These are phyloP conservation scores for Ricordea florida DNA, from an alignment of 92 coral and sea anemone genomes.

Conservation along the genomic window DNA sequence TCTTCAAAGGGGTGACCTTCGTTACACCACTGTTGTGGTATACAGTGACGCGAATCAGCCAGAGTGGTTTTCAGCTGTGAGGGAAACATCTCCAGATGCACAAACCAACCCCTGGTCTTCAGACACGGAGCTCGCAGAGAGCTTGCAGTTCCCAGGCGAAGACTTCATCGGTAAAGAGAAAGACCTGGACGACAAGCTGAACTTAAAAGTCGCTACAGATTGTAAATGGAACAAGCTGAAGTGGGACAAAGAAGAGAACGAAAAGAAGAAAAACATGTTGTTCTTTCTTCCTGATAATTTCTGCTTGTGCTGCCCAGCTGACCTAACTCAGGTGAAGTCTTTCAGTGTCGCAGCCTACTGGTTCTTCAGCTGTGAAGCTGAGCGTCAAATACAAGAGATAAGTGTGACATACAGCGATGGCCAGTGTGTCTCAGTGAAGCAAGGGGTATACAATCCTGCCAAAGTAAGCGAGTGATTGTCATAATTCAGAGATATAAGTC, in stretches of 20 bases:
- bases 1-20: background rate
- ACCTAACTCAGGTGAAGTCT: background rate
- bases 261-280: background rate
- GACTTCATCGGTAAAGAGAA: slow-evolving; percentile 2
- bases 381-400: background rate
- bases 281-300: slow-evolving; percentile 12
- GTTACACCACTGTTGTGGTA: background rate
- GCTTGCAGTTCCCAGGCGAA: background rate
- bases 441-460: slow-evolving; percentile 27
- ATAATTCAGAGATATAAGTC: no score
- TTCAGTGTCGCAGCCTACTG: background rate
- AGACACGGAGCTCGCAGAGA: background rate
- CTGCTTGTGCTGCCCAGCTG: slow-evolving; percentile 3
- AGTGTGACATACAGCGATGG: slow-evolving; percentile 7
- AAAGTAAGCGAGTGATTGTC: no score
- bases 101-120: slow-evolving; percentile 1
- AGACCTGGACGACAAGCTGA: slow-evolving; percentile 4
- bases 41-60: slow-evolving; percentile 10
- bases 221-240: slow-evolving; percentile 19
- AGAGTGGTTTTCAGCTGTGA: background rate
- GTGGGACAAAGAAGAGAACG: background rate
- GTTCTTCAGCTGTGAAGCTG: background rate
- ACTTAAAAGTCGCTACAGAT: background rate
- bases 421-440: background rate
- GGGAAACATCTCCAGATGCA: background rate